Conservation (phyloP, 2,113 vertebrate genomes). For the Aldabrachelys gigantea region DNA sequence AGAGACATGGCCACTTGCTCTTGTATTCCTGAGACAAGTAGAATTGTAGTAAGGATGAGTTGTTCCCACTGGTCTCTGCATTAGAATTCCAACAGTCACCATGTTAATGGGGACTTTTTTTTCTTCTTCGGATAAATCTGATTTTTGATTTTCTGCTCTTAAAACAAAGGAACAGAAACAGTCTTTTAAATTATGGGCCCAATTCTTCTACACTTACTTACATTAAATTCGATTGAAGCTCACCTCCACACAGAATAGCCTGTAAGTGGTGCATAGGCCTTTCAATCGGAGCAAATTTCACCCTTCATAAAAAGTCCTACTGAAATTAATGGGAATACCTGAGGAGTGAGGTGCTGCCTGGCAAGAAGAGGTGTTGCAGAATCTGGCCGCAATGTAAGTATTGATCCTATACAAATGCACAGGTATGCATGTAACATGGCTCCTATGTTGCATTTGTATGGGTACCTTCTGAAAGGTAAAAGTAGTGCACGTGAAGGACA, state of each 20-base stretch:
- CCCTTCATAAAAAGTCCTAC: background rate
- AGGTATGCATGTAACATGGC: background rate
- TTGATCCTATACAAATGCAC: background rate
- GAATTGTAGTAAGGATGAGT: slow-evolving; percentile 51
- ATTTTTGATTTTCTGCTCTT: slow-evolving; percentile 62
- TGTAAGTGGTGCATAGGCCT: background rate
- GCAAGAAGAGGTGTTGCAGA: background rate
- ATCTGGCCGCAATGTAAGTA: background rate
- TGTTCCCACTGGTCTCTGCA: slow-evolving; percentile 19
- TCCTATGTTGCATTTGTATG: background rate
- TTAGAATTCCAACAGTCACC: slow-evolving; percentile 44
- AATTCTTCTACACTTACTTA: slow-evolving; percentile 41
- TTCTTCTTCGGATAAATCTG: slow-evolving; percentile 41
- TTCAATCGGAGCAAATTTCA: slow-evolving; percentile 29
- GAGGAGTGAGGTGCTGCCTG: background rate
- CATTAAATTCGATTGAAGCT: slow-evolving; percentile 44
- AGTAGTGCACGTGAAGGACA: background rate
- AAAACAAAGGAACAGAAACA: slow-evolving; percentile 47
- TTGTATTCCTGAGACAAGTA: slow-evolving; percentile 23
- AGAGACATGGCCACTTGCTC: slow-evolving; percentile 27
- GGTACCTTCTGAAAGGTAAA: background rate
- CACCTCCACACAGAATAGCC: slow-evolving; percentile 40
- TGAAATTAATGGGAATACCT: background rate
- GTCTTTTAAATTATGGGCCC: slow-evolving; percentile 34
- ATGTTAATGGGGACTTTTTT: slow-evolving; percentile 44